Base-by-base conservation (phyloP, 2,797 vertebrate genomes). In the Rhinatrema bivittatum region DNA sequence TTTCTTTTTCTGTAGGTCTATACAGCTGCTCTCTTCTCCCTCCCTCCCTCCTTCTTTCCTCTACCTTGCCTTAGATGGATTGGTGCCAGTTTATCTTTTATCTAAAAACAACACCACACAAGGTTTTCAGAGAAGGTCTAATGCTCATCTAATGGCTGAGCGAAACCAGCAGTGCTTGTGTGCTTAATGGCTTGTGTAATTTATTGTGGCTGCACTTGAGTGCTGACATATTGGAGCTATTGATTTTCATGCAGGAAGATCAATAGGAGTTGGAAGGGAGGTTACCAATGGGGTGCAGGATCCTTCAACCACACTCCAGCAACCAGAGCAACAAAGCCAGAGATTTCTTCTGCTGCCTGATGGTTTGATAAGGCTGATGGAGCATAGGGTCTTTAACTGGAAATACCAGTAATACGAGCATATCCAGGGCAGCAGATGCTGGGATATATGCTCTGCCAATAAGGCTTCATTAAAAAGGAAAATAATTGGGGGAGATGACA, bases 211-310 rank as follows among this genome's bases (percentile, higher is more conserved):
- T 58, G 48, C 64, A 65, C 77, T 86, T 68, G 67, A 85, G 84
- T 76, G 82, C 72, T 70, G 70, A 79, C 87, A 88, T 89, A 86
- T 86, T 87, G 87, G 67, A 11, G 65, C 62, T 88, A 89, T 90
- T 88, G 87, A 90, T 90, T 85, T 90, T 88, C 73, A 69, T 18
- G 65, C 31, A 49, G 55, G 58, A 74, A 77, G 76, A 84, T 77
- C 78, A 77, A 87, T 78, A 78, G 4, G 15, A 15, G 42, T 23
- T 30, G 26, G 5, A 1, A 13, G 35, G 43, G 36, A 36, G 42
- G 28, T 10, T 7, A 36, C 36, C 20, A 12, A n/a, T 25, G 24
- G 26, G 31, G 20, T 2, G 36, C 15, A 3, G 20, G 5, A 2
- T 7, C 36, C 33, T 36, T 30, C 10, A 3, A 6, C 21, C 39